Conservation (phyloP, 2,888 invertebrate species). For the Vesta saturnalis region DNA sequence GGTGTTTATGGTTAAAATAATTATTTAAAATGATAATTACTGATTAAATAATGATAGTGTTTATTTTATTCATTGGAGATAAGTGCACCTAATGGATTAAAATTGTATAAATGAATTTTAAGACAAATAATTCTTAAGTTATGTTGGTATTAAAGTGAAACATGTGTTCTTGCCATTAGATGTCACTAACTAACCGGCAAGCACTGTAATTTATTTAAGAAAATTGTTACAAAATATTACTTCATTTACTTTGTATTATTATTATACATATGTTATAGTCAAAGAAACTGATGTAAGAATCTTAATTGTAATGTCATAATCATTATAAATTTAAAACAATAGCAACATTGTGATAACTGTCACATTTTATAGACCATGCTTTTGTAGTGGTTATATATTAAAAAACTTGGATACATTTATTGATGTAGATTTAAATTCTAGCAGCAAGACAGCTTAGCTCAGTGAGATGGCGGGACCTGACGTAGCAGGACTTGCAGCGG, state of each 20-base stretch:
- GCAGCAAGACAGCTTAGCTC: constrained; percentile 25
- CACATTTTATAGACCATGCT: constrained; percentile 28
- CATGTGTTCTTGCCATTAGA: constrained; percentile 24
- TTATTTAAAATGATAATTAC: no score
- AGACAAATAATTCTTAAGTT: background rate
- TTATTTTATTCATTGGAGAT: no score
- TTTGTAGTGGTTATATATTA: constrained; percentile 35
- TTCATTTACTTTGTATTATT: background rate
- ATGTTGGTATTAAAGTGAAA: background rate
- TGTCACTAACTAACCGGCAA: constrained; percentile 48
- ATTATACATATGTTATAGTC: constrained; percentile 20
- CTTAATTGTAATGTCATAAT: background rate
- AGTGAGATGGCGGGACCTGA: constrained; percentile 66
- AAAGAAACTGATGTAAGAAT: constrained; percentile 24
- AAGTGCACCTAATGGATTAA: no score
- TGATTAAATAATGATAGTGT: no score
- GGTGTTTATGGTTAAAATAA: no score
- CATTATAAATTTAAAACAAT: background rate
- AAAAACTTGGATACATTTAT: constrained; percentile 7
- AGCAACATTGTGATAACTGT: background rate
- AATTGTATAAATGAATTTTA: background rate
- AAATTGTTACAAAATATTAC: constrained; percentile 16
- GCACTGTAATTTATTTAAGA: constrained; percentile 37
- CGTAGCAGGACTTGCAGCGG: constrained; percentile 76
- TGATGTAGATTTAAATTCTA: constrained; percentile 15